phyloP scores from a whole-genome alignment of 2,797 vertebrate genomes.

The Merluccius polli region DNA sequence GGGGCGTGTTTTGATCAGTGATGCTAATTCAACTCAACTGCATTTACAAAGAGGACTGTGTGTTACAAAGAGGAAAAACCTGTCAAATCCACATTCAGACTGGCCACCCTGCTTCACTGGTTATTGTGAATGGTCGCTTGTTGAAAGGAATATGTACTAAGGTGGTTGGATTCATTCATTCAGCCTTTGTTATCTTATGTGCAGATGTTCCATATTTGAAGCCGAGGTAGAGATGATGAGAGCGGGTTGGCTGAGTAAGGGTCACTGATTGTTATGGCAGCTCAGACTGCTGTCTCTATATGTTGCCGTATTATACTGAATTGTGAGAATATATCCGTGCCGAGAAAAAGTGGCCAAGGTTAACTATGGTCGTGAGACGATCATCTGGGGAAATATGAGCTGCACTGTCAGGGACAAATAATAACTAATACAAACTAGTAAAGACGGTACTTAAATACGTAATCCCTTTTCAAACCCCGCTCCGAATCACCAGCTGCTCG shows the following conservation, averaged over 20 bases:
- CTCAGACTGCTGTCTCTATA: too few relatives aligned
- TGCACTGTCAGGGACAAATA: background rate
- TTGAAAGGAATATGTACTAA: conserved; percentile 61
- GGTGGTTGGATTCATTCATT: conserved; percentile 42
- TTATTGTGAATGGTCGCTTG: conserved; percentile 60
- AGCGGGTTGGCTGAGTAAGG: background rate
- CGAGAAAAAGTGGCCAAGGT: too few relatives aligned
- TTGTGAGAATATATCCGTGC: conserved; percentile 24
- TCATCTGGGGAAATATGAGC: background rate
- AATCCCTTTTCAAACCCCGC: conserved; percentile 24
- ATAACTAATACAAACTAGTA: conserved; percentile 15
- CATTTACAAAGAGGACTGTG: conserved; percentile 58
- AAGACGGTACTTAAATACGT: too few relatives aligned
- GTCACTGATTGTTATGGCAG: background rate
- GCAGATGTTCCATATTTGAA: conserved; percentile 50
- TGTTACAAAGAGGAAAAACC: conserved; percentile 29
- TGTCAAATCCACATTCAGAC: conserved; percentile 60
- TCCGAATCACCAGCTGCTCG: too few relatives aligned
- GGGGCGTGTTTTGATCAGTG: conserved; percentile 60
- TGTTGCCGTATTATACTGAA: conserved; percentile 18
- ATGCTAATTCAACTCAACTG: conserved; percentile 67
- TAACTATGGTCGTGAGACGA: too few relatives aligned
- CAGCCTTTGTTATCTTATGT: conserved; percentile 49
- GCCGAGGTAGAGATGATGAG: conserved; percentile 34
- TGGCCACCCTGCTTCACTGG: conserved; percentile 43